A percentile compares a stretch with the other conserved stretches of the same genome.
Evolutionary conservation across 2,888 invertebrate species (phyloP).

Genomic region (Drosophila multiciliata): DNA sequence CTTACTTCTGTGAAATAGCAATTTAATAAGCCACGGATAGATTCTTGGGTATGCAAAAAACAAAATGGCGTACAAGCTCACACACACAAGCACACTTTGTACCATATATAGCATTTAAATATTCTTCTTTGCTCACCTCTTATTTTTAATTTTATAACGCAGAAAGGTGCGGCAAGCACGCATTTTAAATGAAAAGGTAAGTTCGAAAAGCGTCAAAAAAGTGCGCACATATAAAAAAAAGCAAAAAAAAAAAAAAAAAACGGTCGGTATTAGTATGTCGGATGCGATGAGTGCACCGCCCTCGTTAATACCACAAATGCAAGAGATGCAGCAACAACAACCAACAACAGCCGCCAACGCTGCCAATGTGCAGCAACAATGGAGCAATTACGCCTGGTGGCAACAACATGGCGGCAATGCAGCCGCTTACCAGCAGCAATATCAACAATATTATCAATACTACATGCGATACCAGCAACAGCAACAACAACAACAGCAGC

Average conservation of each 20-base stretch:
- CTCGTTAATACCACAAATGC: slow-evolving; percentile 81
- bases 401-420: slow-evolving; percentile 64
- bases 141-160: slow-evolving; percentile 10
- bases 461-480: slow-evolving; percentile 81
- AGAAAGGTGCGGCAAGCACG: slow-evolving; percentile 18
- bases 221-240: slow-evolving; percentile 37
- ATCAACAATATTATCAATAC: slow-evolving; percentile 83
- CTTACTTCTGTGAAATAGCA: slow-evolving; percentile 7
- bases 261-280: slow-evolving; percentile 64
- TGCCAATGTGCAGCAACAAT: slow-evolving; percentile 62
- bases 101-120: slow-evolving; percentile 29
- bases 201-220: slow-evolving; percentile 49
- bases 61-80: slow-evolving; percentile 50
- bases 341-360: slow-evolving; percentile 56
- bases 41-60: slow-evolving; percentile 54
- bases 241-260: neutral
- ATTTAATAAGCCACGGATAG: slow-evolving; percentile 39
- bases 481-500: slow-evolving; percentile 48
- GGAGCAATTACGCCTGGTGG: slow-evolving; percentile 75
- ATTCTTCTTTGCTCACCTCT: slow-evolving; percentile 8
- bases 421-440: slow-evolving; percentile 77
- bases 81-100: neutral
- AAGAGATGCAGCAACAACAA: slow-evolving; percentile 82
- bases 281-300: slow-evolving; percentile 80
- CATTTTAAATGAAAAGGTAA: slow-evolving; percentile 46